A percentile compares a stretch with the other conserved stretches of the same genome.
Evolutionary conservation across 1,140 invertebrate species (phyloP).

Genomic region (Pygmarrhopalites habei): DNA sequence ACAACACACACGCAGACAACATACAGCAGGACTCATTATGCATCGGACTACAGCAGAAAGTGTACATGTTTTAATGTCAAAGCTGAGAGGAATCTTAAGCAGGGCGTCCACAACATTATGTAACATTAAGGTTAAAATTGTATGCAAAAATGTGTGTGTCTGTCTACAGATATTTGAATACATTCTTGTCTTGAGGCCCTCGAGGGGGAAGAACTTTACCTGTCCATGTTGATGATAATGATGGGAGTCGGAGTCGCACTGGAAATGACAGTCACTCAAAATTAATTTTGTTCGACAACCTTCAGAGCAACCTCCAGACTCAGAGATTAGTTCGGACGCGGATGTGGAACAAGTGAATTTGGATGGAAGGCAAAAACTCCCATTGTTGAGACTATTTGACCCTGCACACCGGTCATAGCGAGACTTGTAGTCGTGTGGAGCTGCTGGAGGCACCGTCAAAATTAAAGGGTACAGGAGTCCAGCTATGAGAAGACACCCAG

Average conservation of each 20-base stretch:
- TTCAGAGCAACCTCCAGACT: slow-evolving; percentile 25
- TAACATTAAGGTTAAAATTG: too few species aligned
- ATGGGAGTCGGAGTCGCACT: slow-evolving; percentile 6
- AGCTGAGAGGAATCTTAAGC: too few species aligned
- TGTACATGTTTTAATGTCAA: too few species aligned
- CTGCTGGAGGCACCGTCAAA: slow-evolving; percentile 29
- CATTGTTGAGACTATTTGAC: neutral
- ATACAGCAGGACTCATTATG: too few species aligned
- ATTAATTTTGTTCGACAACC: slow-evolving; percentile 29
- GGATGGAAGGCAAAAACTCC: slow-evolving; percentile 26
- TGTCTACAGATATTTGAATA: neutral
- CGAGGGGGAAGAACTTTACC: neutral
- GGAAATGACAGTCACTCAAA: slow-evolving; percentile 26
- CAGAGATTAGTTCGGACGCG: slow-evolving; percentile 26
- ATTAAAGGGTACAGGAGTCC: slow-evolving; percentile 35
- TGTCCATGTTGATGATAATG: neutral
- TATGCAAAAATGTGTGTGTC: neutral
- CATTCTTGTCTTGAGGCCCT: neutral
- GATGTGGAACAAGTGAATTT: slow-evolving; percentile 21
- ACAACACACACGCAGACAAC: too few species aligned
- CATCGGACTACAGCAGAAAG: too few species aligned
- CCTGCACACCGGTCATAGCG: slow-evolving; percentile 18
- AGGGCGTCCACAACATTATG: too few species aligned
- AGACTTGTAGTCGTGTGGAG: slow-evolving; percentile 16
- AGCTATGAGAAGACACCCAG: slow-evolving; percentile 24